Percentiles rank a stretch among this genome's conserved stretches.
phyloP scores from a whole-genome alignment of 2,797 vertebrate genomes.

The Notolepis coatsorum region DNA sequence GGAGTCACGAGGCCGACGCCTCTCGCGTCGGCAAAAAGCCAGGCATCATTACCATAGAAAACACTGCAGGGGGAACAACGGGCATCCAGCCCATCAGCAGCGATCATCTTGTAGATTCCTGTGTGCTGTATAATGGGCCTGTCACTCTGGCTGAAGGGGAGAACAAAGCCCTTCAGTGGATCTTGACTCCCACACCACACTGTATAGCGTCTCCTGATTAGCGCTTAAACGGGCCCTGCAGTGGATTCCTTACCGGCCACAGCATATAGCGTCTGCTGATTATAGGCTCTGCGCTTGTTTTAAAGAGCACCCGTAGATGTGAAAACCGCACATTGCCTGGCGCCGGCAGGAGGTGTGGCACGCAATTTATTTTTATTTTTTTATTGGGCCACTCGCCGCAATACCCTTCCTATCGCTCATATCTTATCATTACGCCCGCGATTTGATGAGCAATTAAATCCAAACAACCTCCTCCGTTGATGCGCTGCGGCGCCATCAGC shows the following conservation, averaged over 20 bases:
- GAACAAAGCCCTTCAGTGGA: constrained; percentile 67
- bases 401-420: constrained; percentile 60
- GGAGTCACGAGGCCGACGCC: constrained; percentile 51
- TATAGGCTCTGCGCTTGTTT: constrained; percentile 73
- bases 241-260: no score
- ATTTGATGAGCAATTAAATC: constrained; percentile 73
- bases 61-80: constrained; percentile 62
- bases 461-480: constrained; percentile 56
- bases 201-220: constrained; percentile 72
- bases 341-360: no score
- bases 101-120: constrained; percentile 80
- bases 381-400: constrained; percentile 61
- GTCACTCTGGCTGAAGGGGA: constrained; percentile 73
- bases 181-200: constrained; percentile 66
- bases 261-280: constrained; percentile 69
- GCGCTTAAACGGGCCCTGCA: constrained; percentile 70
- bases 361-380: no score
- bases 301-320: constrained; percentile 57
- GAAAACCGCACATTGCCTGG: constrained; percentile 34
- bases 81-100: constrained; percentile 77
- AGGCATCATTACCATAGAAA: constrained; percentile 77
- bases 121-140: constrained; percentile 74
- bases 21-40: constrained; percentile 52
- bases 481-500: constrained; percentile 38
- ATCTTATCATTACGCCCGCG: constrained; percentile 58